Evolutionary conservation across 2,797 vertebrate genomes (phyloP).

Genomic region (Tolypeutes matacus): DNA sequence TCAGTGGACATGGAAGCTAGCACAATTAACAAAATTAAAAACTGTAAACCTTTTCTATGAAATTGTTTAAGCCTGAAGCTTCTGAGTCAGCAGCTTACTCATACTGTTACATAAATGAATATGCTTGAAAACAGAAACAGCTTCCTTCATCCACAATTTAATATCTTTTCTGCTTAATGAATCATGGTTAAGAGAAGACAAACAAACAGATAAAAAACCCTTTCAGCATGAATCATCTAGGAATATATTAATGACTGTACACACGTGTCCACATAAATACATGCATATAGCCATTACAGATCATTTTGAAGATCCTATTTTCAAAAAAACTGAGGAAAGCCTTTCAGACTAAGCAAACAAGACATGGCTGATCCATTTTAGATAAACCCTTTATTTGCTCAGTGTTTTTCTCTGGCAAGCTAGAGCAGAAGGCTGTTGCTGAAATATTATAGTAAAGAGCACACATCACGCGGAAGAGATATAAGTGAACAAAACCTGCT

Average conservation of each 20-base stretch:
- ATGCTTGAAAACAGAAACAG: conserved; percentile 35
- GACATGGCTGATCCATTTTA: neutral
- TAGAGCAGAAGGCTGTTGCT: neutral
- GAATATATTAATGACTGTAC: neutral
- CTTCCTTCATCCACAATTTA: neutral
- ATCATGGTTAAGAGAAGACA: neutral
- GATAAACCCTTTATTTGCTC: neutral
- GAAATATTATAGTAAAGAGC: neutral
- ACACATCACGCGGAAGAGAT: neutral
- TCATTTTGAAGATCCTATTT: conserved; percentile 4
- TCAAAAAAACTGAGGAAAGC: neutral
- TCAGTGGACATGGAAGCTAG: neutral
- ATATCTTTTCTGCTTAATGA: conserved; percentile 29
- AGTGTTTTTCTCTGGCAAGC: neutral
- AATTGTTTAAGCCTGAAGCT: neutral
- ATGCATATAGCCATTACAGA: neutral
- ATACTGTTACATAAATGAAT: conserved; percentile 20
- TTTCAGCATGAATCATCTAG: neutral
- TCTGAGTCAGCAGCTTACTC: neutral
- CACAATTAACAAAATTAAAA: neutral
- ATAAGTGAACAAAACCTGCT: neutral
- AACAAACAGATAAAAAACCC: conserved; percentile 10
- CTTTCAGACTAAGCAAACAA: neutral
- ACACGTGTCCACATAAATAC: neutral
- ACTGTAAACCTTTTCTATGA: neutral